These are phyloP conservation scores for Drosophila mettleri DNA, from an alignment of 2,888 invertebrate species.

Conservation along the genomic window DNA sequence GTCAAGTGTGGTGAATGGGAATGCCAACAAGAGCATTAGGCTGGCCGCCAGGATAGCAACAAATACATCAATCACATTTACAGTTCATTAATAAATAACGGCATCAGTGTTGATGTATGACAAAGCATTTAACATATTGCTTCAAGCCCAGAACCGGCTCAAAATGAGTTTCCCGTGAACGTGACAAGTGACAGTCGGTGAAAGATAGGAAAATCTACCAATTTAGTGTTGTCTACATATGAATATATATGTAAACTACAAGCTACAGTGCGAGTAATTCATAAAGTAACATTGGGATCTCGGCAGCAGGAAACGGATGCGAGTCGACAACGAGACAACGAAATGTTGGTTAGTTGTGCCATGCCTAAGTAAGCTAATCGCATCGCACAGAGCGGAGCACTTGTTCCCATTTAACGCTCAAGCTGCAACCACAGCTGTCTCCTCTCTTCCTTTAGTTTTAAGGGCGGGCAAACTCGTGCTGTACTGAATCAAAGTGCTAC, in stretches of 20 bases:
- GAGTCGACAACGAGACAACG: slow-evolving; percentile 34
- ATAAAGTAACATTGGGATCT: slow-evolving; percentile 47
- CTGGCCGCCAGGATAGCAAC: slow-evolving; percentile 7
- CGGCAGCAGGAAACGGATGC: slow-evolving; percentile 64
- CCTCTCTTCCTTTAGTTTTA: background rate
- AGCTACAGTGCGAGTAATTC: slow-evolving; percentile 39
- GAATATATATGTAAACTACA: background rate
- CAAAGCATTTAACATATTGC: slow-evolving; percentile 67
- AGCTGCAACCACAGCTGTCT: slow-evolving; percentile 36
- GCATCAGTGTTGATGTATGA: slow-evolving; percentile 72
- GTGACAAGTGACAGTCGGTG: slow-evolving; percentile 39
- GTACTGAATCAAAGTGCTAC: background rate
- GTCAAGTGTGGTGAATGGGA: slow-evolving; percentile 49
- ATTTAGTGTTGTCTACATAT: background rate
- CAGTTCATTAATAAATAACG: slow-evolving; percentile 73
- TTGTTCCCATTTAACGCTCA: slow-evolving; percentile 70
- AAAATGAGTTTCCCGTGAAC: slow-evolving; percentile 23
- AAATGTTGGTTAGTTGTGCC: slow-evolving; percentile 58
- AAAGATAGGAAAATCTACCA: background rate
- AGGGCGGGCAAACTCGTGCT: slow-evolving; percentile 6
- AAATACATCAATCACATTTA: slow-evolving; percentile 75
- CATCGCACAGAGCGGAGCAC: slow-evolving; percentile 49
- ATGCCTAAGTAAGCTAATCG: slow-evolving; percentile 54
- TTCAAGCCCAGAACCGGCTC: background rate
- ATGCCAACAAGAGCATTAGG: background rate